Percentiles rank a stretch among this genome's conserved stretches.
phyloP scores from a whole-genome alignment of 2,797 vertebrate genomes.

The Pipistrellus nathusii region DNA sequence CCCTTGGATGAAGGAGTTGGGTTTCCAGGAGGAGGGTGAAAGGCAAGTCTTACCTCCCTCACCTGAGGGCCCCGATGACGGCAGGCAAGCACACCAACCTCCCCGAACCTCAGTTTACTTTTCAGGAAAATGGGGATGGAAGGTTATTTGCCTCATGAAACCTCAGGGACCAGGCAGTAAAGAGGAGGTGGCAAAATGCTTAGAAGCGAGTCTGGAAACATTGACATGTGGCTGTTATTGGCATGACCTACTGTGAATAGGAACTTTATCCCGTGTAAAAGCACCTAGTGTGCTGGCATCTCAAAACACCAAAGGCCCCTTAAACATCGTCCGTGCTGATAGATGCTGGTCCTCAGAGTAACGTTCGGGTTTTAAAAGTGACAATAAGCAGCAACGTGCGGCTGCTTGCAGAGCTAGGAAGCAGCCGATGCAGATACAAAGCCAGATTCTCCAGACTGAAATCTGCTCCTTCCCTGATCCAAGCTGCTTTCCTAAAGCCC shows the following conservation, averaged over 20 bases:
- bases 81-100: neutral
- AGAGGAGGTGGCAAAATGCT: neutral
- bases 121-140: neutral
- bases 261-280: neutral
- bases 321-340: neutral
- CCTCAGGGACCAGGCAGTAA: neutral
- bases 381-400: neutral
- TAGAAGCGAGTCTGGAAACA: neutral
- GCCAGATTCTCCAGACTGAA: neutral
- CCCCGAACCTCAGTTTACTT: neutral
- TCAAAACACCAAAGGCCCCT: neutral
- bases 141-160: neutral
- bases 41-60: neutral
- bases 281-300: neutral
- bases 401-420: neutral
- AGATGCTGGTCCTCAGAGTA: neutral
- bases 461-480: neutral
- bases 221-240: neutral
- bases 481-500: neutral
- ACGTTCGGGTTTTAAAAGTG: neutral
- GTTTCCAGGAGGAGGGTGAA: neutral
- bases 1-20: neutral
- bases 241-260: neutral
- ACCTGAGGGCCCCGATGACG: fast-evolving
- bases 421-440: neutral